Evolutionary conservation across 2,888 invertebrate species (phyloP).

Genomic region (Cryptocephalus moraei): DNA sequence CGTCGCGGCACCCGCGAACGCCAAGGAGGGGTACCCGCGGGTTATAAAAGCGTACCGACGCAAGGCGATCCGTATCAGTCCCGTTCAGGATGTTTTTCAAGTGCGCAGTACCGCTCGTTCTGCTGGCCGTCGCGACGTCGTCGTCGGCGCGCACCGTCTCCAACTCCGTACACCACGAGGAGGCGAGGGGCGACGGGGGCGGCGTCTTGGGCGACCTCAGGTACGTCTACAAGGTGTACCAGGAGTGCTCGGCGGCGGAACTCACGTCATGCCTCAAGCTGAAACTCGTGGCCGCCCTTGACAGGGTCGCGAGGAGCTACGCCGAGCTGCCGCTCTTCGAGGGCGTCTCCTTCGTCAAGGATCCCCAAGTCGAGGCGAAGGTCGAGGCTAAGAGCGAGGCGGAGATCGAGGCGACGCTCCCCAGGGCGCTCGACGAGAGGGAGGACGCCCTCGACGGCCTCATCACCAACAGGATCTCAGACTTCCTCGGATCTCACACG

Average conservation of each 20-base stretch:
- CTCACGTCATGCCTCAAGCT: slow-evolving; percentile 66
- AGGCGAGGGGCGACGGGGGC: slow-evolving; percentile 29
- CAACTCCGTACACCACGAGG: slow-evolving; percentile 33
- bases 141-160: slow-evolving; percentile 39
- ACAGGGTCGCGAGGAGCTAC: slow-evolving; percentile 54
- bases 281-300: slow-evolving; percentile 67
- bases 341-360: slow-evolving; percentile 66
- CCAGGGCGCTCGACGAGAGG: slow-evolving; percentile 61
- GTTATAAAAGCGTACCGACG: slow-evolving; percentile 34
- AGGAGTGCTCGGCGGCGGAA: slow-evolving; percentile 64
- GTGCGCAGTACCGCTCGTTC: slow-evolving; percentile 47
- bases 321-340: slow-evolving; percentile 57
- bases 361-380: slow-evolving; percentile 40
- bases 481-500: slow-evolving; percentile 69
- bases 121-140: slow-evolving; percentile 44
- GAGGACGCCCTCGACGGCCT: slow-evolving; percentile 62
- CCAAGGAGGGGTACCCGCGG: background rate
- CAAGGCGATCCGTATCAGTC: slow-evolving; percentile 37
- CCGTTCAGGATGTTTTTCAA: slow-evolving; percentile 42
- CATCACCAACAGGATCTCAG: slow-evolving; percentile 62
- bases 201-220: slow-evolving; percentile 55
- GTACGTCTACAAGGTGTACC: slow-evolving; percentile 68
- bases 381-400: slow-evolving; percentile 43
- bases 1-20: background rate
- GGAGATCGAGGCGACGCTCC: slow-evolving; percentile 61